phyloP scores from a whole-genome alignment of 2,888 invertebrate genomes.

The Nemapogon koenigi region DNA sequence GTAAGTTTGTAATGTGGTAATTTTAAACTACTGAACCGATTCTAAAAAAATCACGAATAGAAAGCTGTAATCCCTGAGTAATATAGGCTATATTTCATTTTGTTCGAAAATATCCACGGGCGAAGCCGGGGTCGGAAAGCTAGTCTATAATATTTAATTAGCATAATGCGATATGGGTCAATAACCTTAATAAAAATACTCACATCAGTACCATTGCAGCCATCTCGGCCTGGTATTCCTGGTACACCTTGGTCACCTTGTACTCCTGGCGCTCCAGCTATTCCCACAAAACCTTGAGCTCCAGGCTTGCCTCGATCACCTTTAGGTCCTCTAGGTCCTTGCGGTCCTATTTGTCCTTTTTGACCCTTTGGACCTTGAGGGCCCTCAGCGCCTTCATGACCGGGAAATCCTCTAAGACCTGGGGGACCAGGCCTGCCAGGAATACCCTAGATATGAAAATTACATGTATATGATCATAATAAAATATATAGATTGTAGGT shows the following conservation, averaged over 20 bases:
- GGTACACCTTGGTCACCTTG: conserved; percentile 73
- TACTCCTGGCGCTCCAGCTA: conserved; percentile 71
- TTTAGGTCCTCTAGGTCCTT: conserved; percentile 81
- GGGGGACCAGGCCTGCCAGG: conserved; percentile 75
- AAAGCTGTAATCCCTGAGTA: no score
- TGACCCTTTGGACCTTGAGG: conserved; percentile 87
- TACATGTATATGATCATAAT: conserved; percentile 2
- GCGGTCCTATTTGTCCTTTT: conserved; percentile 85
- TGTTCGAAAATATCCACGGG: no score
- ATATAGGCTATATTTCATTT: no score
- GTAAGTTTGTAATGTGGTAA: no score
- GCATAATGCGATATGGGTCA: no score
- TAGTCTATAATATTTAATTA: no score
- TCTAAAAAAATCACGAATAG: no score
- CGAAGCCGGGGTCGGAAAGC: no score
- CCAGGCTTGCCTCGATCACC: conserved; percentile 89
- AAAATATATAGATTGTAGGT: not conserved
- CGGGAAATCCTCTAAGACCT: conserved; percentile 78
- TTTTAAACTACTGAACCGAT: no score
- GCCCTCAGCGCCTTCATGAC: conserved; percentile 85
- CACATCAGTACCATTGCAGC: conserved; percentile 96
- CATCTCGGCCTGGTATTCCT: conserved; percentile 89
- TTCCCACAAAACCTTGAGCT: conserved; percentile 84
- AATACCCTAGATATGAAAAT: conserved; percentile 70
- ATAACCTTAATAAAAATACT: conserved; percentile 33